Percentiles rank a stretch among this genome's conserved stretches.
phyloP scores from a whole-genome alignment of 2,113 vertebrate genomes.

The Excalfactoria chinensis region DNA sequence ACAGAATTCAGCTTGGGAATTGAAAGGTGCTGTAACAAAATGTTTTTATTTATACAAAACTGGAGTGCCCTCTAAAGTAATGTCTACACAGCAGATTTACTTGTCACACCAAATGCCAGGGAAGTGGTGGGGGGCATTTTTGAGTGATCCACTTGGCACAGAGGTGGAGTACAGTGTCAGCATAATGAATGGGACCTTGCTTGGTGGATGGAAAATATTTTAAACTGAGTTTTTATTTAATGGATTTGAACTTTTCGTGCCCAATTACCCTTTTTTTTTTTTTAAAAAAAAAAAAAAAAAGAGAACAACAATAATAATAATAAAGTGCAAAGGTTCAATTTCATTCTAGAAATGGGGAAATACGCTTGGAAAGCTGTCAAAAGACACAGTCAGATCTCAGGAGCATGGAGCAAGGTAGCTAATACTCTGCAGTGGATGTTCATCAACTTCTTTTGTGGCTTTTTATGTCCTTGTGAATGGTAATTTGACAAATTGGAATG shows the following conservation, averaged over 20 bases:
- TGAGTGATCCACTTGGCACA: constrained; percentile 70
- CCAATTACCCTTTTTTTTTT: constrained; percentile 54
- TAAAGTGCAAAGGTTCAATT: constrained; percentile 70
- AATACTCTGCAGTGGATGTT: constrained; percentile 24
- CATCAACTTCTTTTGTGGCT: constrained; percentile 45
- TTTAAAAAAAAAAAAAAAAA: too few relatives aligned
- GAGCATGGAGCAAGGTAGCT: constrained; percentile 52
- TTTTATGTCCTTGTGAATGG: constrained; percentile 46
- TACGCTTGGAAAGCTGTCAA: constrained; percentile 61
- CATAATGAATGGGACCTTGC: constrained; percentile 66
- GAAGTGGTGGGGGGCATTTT: constrained; percentile 69
- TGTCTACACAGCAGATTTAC: constrained; percentile 64
- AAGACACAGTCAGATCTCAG: constrained; percentile 52
- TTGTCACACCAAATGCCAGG: constrained; percentile 65
- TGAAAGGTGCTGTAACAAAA: constrained; percentile 37
- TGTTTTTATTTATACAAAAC: constrained; percentile 1
- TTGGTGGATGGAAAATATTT: constrained; percentile 68
- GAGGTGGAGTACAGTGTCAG: constrained; percentile 69
- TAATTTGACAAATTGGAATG: constrained; percentile 27
- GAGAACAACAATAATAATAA: constrained; percentile 72
- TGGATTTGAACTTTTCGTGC: constrained; percentile 75
- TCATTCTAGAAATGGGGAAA: constrained; percentile 63
- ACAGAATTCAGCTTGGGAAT: not conserved
- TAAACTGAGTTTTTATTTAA: constrained; percentile 73
- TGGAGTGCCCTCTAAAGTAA: constrained; percentile 40